Conservation (phyloP, 2,888 invertebrate genomes). For the Spodoptera littoralis region DNA sequence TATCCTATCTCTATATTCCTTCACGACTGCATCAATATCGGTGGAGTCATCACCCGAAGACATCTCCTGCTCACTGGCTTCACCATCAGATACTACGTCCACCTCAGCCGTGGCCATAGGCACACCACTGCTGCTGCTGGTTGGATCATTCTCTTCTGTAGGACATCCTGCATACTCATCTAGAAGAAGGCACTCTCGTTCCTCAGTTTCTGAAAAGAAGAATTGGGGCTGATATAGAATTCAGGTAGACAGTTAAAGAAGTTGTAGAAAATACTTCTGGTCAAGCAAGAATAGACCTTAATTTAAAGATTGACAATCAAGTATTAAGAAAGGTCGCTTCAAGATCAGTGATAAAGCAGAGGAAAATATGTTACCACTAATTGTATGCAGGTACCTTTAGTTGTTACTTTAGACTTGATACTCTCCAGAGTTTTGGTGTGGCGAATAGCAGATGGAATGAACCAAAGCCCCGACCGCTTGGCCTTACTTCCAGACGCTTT, state of each 20-base stretch:
- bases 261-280: too few species aligned
- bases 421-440: slow-evolving; percentile 86
- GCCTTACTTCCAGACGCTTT: slow-evolving; percentile 73
- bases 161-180: slow-evolving; percentile 87
- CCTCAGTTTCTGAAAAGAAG: slow-evolving; percentile 80
- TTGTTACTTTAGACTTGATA: slow-evolving; percentile 83
- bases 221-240: background rate
- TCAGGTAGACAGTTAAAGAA: too few species aligned
- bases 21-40: slow-evolving; percentile 93
- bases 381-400: slow-evolving; percentile 71
- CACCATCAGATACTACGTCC: slow-evolving; percentile 78
- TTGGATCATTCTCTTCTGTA: slow-evolving; percentile 76
- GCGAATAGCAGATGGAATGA: slow-evolving; percentile 84
- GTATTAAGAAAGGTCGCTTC: too few species aligned
- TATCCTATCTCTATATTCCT: slow-evolving; percentile 92
- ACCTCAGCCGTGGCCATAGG: slow-evolving; percentile 72
- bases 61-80: slow-evolving; percentile 89
- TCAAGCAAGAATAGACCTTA: too few species aligned
- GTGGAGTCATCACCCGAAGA: slow-evolving; percentile 91
- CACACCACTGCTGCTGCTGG: slow-evolving; percentile 71
- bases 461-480: slow-evolving; percentile 83
- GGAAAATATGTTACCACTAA: background rate
- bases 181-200: slow-evolving; percentile 89
- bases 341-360: too few species aligned
- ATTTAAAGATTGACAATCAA: too few species aligned